These are phyloP conservation scores for Drosophila biarmipes DNA, from an alignment of 1,140 invertebrate genomes.

Conservation along the genomic window DNA sequence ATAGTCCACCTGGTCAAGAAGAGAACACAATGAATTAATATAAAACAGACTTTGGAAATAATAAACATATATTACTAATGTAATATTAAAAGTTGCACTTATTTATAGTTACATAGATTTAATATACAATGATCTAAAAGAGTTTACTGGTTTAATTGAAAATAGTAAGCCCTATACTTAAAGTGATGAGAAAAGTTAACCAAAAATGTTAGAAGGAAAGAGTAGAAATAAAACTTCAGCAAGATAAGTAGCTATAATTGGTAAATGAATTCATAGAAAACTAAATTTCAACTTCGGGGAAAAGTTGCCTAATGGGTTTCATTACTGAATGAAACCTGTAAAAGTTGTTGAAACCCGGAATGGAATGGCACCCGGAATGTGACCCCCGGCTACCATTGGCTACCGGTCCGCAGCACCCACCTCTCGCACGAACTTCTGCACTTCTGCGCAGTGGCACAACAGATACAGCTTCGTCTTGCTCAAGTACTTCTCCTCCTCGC, in stretches of 20 bases:
- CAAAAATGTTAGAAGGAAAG: too few relatives aligned
- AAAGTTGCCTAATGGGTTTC: not conserved
- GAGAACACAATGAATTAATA: not conserved
- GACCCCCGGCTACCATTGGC: not conserved
- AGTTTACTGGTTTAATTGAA: too few relatives aligned
- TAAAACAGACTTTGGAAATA: not conserved
- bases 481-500: slow-evolving; percentile 89
- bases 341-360: slow-evolving; percentile 5
- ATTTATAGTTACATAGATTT: too few relatives aligned
- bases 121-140: too few relatives aligned
- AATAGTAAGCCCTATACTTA: too few relatives aligned
- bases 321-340: too few relatives aligned
- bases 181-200: too few relatives aligned
- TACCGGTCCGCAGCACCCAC: slow-evolving; percentile 39
- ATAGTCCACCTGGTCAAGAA: slow-evolving; percentile 90
- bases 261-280: not conserved
- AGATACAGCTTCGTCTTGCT: slow-evolving; percentile 87
- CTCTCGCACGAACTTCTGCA: slow-evolving; percentile 86
- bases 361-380: not conserved
- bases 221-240: too few relatives aligned
- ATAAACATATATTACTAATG: too few relatives aligned
- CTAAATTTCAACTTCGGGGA: not conserved
- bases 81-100: too few relatives aligned
- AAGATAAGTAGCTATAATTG: too few relatives aligned
- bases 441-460: slow-evolving; percentile 85